Evolutionary conservation across 1,140 invertebrate genomes (phyloP).

Genomic region (Bombus turneri): DNA sequence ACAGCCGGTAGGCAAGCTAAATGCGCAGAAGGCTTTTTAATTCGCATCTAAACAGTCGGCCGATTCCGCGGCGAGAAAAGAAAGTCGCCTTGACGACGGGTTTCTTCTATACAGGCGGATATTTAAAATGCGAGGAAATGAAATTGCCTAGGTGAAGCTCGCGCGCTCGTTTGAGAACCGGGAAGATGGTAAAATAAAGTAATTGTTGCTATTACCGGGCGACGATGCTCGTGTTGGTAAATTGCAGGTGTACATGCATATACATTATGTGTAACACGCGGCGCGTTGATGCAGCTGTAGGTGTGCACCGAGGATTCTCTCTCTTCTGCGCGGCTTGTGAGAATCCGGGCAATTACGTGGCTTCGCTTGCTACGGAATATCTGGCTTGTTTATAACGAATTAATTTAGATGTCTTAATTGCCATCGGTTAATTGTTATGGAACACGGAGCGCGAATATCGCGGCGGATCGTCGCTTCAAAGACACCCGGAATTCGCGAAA

Average conservation of each 20-base stretch:
- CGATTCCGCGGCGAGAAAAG: conserved; percentile 42
- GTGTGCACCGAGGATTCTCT: conserved; percentile 42
- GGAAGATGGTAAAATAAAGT: conserved; percentile 80
- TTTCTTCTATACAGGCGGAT: conserved; percentile 29
- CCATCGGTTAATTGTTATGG: conserved; percentile 79
- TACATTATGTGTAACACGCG: conserved; percentile 24
- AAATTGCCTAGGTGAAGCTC: conserved; percentile 65
- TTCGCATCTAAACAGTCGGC: conserved; percentile 40
- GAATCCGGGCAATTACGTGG: conserved; percentile 80
- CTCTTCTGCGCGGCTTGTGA: conserved; percentile 70
- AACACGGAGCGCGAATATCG: conserved; percentile 49
- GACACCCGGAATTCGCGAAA: conserved; percentile 61
- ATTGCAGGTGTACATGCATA: conserved; percentile 54
- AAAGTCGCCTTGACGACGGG: conserved; percentile 40
- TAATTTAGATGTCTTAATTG: conserved; percentile 83
- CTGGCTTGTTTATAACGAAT: conserved; percentile 74
- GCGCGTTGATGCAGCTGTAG: conserved; percentile 30
- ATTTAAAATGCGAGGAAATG: conserved; percentile 75
- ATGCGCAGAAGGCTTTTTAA: conserved; percentile 26
- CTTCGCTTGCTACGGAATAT: conserved; percentile 55
- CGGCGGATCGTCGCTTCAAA: conserved; percentile 55
- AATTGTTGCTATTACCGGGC: conserved; percentile 80
- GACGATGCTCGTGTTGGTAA: conserved; percentile 46
- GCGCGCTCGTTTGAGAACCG: conserved; percentile 73
- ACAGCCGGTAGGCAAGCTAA: background rate